phyloP scores from a whole-genome alignment of 2,113 vertebrate species.

The Spermophilus dauricus region DNA sequence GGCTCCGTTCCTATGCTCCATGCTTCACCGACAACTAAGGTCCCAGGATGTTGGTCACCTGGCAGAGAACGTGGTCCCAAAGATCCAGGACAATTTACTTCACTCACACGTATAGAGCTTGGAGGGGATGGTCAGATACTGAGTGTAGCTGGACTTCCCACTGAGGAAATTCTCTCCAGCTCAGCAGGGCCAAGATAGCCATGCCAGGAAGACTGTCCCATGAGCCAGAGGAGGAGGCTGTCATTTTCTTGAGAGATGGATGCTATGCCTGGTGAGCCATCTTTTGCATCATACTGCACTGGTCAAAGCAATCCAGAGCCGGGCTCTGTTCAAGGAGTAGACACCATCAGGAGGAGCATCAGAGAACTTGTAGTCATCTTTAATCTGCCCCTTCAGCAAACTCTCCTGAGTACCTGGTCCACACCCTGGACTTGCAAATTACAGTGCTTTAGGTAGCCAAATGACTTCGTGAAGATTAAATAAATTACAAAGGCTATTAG shows the following conservation, averaged over 20 bases:
- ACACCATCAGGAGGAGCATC: background rate
- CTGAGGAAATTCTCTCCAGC: background rate
- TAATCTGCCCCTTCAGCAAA: background rate
- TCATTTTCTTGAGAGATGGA: background rate
- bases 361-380: background rate
- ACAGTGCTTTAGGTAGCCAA: background rate
- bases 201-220: background rate
- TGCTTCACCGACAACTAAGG: accelerated
- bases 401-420: accelerated
- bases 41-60: background rate
- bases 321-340: background rate
- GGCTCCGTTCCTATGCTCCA: background rate
- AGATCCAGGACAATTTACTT: background rate
- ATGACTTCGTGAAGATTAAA: too few relatives aligned
- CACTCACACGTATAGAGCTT: accelerated
- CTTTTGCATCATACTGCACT: accelerated
- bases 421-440: background rate
- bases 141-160: background rate
- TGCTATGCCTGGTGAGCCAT: too few relatives aligned
- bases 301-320: background rate
- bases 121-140: background rate
- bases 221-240: background rate
- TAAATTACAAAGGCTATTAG: background rate
- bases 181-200: background rate
- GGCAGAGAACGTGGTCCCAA: background rate